Evolutionary conservation across 2,113 vertebrate species (phyloP).

Genomic region (Eleginops maclovinus): DNA sequence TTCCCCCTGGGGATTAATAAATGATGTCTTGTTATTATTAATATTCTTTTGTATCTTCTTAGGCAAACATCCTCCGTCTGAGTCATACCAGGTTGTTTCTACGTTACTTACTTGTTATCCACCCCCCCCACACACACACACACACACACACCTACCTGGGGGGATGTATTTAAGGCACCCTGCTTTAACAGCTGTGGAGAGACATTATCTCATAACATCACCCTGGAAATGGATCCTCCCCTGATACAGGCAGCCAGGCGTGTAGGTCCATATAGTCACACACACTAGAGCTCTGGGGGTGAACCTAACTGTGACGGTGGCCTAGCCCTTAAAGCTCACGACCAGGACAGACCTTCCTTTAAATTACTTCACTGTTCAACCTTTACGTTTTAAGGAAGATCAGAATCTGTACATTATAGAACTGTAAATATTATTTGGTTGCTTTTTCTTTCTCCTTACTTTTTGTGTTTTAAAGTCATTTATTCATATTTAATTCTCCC

Average conservation of each 20-base stretch:
- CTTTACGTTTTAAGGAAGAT: too few relatives aligned
- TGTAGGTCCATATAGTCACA: conserved; percentile 63
- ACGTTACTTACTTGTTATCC: too few relatives aligned
- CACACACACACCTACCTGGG: conserved; percentile 11
- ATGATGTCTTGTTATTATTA: too few relatives aligned
- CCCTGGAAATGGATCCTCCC: conserved; percentile 80
- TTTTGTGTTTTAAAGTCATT: conserved; percentile 2
- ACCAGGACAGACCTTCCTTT: too few relatives aligned
- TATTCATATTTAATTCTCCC: background rate
- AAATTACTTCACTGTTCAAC: too few relatives aligned
- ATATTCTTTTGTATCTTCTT: too few relatives aligned
- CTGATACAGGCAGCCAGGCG: conserved; percentile 71
- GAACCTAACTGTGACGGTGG: conserved; percentile 46
- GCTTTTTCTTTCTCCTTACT: conserved; percentile 10
- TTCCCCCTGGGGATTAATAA: too few relatives aligned
- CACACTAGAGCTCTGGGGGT: conserved; percentile 51
- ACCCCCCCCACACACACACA: background rate
- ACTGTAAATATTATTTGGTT: too few relatives aligned
- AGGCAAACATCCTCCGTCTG: too few relatives aligned
- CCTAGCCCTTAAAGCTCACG: conserved; percentile 43
- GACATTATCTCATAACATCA: conserved; percentile 80
- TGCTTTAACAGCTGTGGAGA: conserved; percentile 82
- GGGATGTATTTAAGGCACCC: conserved; percentile 52
- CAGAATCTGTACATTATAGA: too few relatives aligned
- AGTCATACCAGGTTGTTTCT: too few relatives aligned